Evolutionary conservation across 2,888 invertebrate species (phyloP), one percentile per base, ranked within the genome.

Genomic region (Rhagonycha fulva): DNA sequence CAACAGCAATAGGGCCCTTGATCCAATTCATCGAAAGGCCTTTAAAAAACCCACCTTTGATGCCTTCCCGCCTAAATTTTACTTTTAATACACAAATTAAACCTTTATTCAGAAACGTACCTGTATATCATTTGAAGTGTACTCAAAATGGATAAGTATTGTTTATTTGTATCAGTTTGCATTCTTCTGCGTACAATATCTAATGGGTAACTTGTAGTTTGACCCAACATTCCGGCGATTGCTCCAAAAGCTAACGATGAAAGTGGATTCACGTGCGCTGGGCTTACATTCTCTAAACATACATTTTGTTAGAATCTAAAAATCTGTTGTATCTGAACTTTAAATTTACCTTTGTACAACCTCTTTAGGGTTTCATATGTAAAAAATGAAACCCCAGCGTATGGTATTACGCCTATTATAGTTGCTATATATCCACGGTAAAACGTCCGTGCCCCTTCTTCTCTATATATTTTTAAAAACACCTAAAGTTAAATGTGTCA

Each of bases 21-120:
- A 99, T 94, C 98, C 98, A 99, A 89, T 99, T 99, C 97, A 99
- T 97, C 83, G 96, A 97, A n/a, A 99, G 91, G 0, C 99, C 99
- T 88, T 99, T 99, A 91, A 96, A 99, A 87, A 98, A 94, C 0
- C 99, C 99, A 70, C 93, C 91, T 86, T 92, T 92, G 26, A 96
- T 86, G 30, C 99, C 99, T 88, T 99, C 99, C 81, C 93, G 92
- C 74, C 96, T 96, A 89, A 68, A 88, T 88, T 73, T 79, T 81
- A 12, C 14, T 3, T 26, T 9, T 60, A 14, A 23, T n/a, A 67
- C 32, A 63, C 14, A 60, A 72, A 32, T 62, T 11, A 62, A 47
- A 68, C 24, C 67, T 62, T 14, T 30, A 47, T 10, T 61, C 10
- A 23, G 14, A n/a, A 26, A 83, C 91, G 86, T 88, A 95, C 93